A percentile compares a stretch with the other conserved stretches of the same genome.
Evolutionary conservation across 2,888 invertebrate genomes (phyloP).

Genomic region (Ormyrus rosae): DNA sequence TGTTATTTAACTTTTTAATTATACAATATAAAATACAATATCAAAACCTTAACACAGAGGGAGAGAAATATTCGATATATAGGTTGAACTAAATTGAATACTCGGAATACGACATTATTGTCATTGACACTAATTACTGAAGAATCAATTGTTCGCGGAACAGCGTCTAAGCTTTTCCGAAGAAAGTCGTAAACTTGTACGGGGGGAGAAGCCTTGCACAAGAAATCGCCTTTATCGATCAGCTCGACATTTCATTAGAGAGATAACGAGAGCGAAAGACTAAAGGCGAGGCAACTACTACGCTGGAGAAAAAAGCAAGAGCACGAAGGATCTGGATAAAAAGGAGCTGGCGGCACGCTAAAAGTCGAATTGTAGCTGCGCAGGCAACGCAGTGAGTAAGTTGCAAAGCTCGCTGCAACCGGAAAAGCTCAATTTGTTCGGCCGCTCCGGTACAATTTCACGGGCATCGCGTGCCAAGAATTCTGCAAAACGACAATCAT

Average conservation of each 20-base stretch:
- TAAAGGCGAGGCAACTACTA: neutral
- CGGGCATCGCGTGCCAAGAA: conserved; percentile 62
- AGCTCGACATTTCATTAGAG: conserved; percentile 25
- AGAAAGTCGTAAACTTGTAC: conserved; percentile 23
- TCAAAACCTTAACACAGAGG: no score
- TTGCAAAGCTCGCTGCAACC: conserved; percentile 44
- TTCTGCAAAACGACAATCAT: conserved; percentile 58
- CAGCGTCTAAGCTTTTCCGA: conserved; percentile 3
- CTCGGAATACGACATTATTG: neutral
- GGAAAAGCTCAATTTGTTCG: conserved; percentile 62
- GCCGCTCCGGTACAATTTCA: conserved; percentile 59
- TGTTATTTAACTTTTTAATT: no score
- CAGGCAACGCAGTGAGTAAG: conserved; percentile 25
- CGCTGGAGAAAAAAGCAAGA: neutral
- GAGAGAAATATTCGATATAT: no score
- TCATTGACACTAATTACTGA: neutral
- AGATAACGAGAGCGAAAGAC: conserved; percentile 35
- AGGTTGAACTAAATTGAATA: neutral
- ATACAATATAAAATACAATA: no score
- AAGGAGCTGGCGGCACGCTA: conserved; percentile 6
- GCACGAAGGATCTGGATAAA: conserved; percentile 17
- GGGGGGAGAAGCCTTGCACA: conserved; percentile 8
- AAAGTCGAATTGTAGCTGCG: conserved; percentile 33
- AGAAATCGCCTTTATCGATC: conserved; percentile 26
- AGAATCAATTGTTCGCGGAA: neutral